Base-by-base conservation (phyloP, 2,888 invertebrate genomes). In the Ophion costatus region DNA sequence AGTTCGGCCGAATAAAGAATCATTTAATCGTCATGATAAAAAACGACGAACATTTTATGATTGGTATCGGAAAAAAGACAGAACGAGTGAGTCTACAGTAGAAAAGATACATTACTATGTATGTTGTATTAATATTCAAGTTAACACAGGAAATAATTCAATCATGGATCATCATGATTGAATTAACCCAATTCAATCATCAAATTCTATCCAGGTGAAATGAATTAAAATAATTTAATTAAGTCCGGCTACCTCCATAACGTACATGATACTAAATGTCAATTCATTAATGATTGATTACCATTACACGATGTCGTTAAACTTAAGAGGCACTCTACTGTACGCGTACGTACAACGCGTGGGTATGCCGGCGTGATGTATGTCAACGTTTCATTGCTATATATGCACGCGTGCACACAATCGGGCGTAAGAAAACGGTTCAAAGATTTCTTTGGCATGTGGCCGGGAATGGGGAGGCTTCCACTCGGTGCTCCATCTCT, bases 381-480 rank as follows among this genome's bases (percentile, higher is more conserved):
- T 29, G 51, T 45, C 64, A 29, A 57, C 10, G 24, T 66, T 38
- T 33, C 24, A 51, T 17, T 75, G 74, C n/a, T 10, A n/a, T n/a
- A 33, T 42, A 17, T 38, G 38, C 20, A 24, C 61, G 59, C 77
- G 29, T 22, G 56, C 77, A 20, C 33, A 67, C 66, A 42, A 76
- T 56, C 38, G 76, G 22, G 20, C 33, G n/a, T 17, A 66, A 66
- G 69, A 78, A 69, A 80, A 66, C 69, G 81, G 69, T 77, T 81
- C 69, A 74, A 77, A 84, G 84, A 84, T 77, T 84, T 78, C 57
- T 75, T 78, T 51, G 84, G 74, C 81, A 74, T 70, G 78, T 45
- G 73, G 57, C 64, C 51, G 64, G 33, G 56, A 56, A 64, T 56
- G 24, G 79, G 70, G 67, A 74, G 79, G 63, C 57, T 80, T 63